Evolutionary conservation across 2,888 invertebrate genomes (phyloP).

Genomic region (Corythucha ciliata): DNA sequence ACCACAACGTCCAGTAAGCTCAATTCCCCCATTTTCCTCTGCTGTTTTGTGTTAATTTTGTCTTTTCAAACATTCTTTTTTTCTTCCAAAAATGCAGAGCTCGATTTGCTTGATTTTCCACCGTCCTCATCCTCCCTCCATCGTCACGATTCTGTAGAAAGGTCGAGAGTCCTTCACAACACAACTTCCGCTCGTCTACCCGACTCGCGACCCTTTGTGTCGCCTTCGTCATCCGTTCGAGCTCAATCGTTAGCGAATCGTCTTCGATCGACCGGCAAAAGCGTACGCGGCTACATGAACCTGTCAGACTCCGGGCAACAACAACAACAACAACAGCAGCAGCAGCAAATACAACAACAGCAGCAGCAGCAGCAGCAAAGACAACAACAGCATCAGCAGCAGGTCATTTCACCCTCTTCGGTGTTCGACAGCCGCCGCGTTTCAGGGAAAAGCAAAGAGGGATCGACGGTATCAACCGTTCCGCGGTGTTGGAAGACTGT

Average conservation of each 20-base stretch:
- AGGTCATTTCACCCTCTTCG: constrained; percentile 26
- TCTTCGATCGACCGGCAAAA: constrained; percentile 72
- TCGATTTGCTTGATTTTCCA: not conserved
- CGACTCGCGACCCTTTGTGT: constrained; percentile 44
- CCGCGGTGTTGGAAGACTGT: constrained; percentile 92
- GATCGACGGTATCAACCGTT: constrained; percentile 42
- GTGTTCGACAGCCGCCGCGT: constrained; percentile 26
- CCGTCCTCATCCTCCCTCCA: too few relatives aligned
- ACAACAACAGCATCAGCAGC: too few relatives aligned
- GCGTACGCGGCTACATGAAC: constrained; percentile 77
- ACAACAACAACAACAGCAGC: too few relatives aligned
- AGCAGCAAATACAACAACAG: too few relatives aligned
- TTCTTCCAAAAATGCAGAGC: constrained; percentile 5
- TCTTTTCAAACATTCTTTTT: constrained; percentile 30
- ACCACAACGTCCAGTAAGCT: constrained; percentile 29
- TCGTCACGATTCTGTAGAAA: too few relatives aligned
- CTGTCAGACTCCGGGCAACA: constrained; percentile 57
- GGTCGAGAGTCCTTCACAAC: too few relatives aligned
- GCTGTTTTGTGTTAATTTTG: constrained; percentile 25
- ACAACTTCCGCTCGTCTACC: too few relatives aligned
- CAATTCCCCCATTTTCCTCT: not conserved
- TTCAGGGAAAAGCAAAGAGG: constrained; percentile 29
- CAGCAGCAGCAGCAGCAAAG: too few relatives aligned
- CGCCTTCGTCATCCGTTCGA: constrained; percentile 49
- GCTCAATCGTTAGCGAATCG: constrained; percentile 73